These are phyloP conservation scores for Stenurella melanura DNA, from an alignment of 2,888 invertebrate genomes.

Conservation along the genomic window DNA sequence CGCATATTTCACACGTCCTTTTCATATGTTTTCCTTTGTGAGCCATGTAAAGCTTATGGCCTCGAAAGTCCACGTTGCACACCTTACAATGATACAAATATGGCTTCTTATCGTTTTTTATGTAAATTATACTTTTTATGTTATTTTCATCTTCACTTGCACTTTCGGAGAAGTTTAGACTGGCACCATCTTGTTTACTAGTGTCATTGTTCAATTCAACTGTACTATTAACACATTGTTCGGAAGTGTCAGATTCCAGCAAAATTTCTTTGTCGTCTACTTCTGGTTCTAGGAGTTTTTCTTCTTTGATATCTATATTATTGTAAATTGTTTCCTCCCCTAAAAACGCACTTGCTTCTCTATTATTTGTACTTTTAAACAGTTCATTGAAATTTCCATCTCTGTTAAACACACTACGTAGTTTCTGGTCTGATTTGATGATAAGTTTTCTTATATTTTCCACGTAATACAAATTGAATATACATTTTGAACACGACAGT, in stretches of 20 bases:
- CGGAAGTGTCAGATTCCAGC: not conserved
- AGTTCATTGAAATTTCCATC: constrained; percentile 33
- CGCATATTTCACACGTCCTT: constrained; percentile 48
- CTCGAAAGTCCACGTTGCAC: constrained; percentile 43
- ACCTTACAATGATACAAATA: constrained; percentile 38
- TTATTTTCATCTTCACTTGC: constrained; percentile 24
- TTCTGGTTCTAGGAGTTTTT: constrained; percentile 8
- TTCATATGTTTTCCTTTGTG: constrained; percentile 51
- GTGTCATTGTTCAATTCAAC: not conserved
- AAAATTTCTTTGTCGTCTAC: not conserved
- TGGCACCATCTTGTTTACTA: not conserved
- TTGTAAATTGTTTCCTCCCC: not conserved
- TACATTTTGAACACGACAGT: constrained; percentile 48
- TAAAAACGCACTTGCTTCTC: not conserved
- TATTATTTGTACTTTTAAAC: not conserved
- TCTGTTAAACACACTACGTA: constrained; percentile 10
- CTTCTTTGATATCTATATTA: constrained; percentile 23
- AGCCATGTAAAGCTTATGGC: constrained; percentile 34
- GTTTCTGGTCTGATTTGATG: constrained; percentile 44
- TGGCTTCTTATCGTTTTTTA: constrained; percentile 25
- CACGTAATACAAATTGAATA: constrained; percentile 44
- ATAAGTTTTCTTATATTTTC: constrained; percentile 50
- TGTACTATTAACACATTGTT: constrained; percentile 1
- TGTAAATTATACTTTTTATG: constrained; percentile 29
- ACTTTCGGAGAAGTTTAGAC: not conserved